Percentiles rank a stretch among this genome's conserved stretches.
Conservation (phyloP, 2,797 vertebrate species). For the Syngnathus acus region DNA sequence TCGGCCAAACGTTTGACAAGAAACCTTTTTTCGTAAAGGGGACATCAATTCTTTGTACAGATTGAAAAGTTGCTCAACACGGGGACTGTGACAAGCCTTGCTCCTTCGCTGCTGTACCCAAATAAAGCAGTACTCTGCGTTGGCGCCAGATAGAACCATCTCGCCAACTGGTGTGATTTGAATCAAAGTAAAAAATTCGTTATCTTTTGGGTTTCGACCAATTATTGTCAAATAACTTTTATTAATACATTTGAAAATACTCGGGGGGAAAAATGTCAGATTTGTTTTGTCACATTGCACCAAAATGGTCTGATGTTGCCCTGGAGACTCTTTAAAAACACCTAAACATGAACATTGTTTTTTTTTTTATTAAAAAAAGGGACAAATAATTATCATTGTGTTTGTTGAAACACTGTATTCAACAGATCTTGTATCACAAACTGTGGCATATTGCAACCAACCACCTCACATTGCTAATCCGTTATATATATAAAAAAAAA, state of each 20-base stretch:
- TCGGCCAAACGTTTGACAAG: neutral
- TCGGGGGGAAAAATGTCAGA: too few relatives aligned
- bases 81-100: neutral
- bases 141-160: neutral
- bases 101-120: neutral
- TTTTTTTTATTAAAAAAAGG: neutral
- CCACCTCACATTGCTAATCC: constrained; percentile 17
- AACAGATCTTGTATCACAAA: constrained; percentile 12
- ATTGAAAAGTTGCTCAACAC: neutral
- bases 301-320: too few relatives aligned
- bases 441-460: constrained; percentile 16
- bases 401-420: constrained; percentile 5
- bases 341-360: neutral
- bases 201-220: neutral
- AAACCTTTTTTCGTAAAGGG: too few relatives aligned
- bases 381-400: neutral
- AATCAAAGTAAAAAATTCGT: neutral
- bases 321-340: too few relatives aligned
- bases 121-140: neutral
- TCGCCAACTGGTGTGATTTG: neutral
- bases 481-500: constrained; percentile 26
- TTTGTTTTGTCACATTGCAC: too few relatives aligned
- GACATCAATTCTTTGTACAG: too few relatives aligned
- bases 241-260: too few relatives aligned
- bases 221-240: too few relatives aligned